These are phyloP conservation scores for Seriola quinqueradiata DNA, from an alignment of 2,113 vertebrate genomes.

Conservation along the genomic window DNA sequence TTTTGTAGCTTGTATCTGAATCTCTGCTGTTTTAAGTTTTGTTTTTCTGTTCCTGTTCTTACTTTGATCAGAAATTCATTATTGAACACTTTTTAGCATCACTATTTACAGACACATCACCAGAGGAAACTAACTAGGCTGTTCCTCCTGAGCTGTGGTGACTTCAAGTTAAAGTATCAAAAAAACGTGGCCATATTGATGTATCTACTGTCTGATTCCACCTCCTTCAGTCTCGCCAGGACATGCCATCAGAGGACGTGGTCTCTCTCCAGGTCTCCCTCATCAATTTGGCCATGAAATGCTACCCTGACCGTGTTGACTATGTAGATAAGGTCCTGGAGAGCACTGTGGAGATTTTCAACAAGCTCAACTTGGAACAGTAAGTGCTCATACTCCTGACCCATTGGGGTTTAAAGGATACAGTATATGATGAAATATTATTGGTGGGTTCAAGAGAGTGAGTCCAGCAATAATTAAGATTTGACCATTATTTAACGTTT, in stretches of 20 bases:
- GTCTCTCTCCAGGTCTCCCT: conserved; percentile 99
- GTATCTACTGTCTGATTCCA: neutral
- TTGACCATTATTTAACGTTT: no score
- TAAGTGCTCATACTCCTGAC: conserved; percentile 81
- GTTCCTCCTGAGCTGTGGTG: neutral
- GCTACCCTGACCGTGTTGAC: conserved; percentile 98
- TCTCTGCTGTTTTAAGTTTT: neutral
- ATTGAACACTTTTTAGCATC: no score
- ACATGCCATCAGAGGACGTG: conserved; percentile 99
- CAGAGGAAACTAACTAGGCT: neutral
- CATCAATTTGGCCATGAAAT: conserved; percentile 99
- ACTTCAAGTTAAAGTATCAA: neutral
- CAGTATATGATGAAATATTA: neutral
- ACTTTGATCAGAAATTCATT: no score
- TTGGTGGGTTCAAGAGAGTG: neutral
- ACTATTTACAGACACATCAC: no score
- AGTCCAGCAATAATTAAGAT: neutral
- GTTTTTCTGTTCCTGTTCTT: no score
- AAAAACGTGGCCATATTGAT: neutral
- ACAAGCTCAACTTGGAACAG: conserved; percentile 99
- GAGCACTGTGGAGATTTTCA: conserved; percentile 98
- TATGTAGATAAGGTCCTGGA: conserved; percentile 98
- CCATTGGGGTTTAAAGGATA: neutral
- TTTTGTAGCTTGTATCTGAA: no score
- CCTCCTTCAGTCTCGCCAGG: conserved; percentile 92